These are phyloP conservation scores for Geococcyx californianus DNA, from an alignment of 2,113 vertebrate genomes.

Conservation along the genomic window DNA sequence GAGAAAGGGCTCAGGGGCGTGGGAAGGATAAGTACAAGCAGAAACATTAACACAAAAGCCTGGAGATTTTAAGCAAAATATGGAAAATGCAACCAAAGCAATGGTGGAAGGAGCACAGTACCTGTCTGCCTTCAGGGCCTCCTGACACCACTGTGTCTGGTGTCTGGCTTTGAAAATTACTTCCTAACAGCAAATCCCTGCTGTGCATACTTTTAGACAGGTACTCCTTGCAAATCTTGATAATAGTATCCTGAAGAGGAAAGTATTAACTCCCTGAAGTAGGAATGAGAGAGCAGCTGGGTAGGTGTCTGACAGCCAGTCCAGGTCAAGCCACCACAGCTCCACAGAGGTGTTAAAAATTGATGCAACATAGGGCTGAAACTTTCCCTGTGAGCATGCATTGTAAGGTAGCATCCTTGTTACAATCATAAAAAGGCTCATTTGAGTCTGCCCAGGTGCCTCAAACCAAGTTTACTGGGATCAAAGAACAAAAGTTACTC, in stretches of 20 bases:
- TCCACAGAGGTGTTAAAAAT: not conserved
- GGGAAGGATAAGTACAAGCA: not conserved
- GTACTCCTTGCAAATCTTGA: not conserved
- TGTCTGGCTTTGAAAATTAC: not conserved
- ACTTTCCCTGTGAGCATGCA: not conserved
- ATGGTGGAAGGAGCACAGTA: not conserved
- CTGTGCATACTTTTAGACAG: not conserved
- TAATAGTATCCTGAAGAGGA: not conserved
- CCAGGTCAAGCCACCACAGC: not conserved
- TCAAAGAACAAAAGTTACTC: not conserved
- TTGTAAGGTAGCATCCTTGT: not conserved
- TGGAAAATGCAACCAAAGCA: not conserved
- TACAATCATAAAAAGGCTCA: not conserved
- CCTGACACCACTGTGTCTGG: not conserved
- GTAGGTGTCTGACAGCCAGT: not conserved
- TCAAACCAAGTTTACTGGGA: not conserved
- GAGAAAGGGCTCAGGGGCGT: not conserved
- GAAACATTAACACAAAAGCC: not conserved
- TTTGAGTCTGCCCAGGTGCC: not conserved
- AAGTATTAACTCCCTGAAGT: not conserved
- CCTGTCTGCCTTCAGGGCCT: not conserved
- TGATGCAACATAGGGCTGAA: not conserved
- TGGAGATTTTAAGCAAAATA: not conserved
- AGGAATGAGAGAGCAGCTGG: not conserved
- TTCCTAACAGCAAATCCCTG: not conserved